A percentile compares a stretch with the other conserved stretches of the same genome.
phyloP scores from a whole-genome alignment of 2,888 invertebrate species.

The Brassicogethes aeneus region DNA sequence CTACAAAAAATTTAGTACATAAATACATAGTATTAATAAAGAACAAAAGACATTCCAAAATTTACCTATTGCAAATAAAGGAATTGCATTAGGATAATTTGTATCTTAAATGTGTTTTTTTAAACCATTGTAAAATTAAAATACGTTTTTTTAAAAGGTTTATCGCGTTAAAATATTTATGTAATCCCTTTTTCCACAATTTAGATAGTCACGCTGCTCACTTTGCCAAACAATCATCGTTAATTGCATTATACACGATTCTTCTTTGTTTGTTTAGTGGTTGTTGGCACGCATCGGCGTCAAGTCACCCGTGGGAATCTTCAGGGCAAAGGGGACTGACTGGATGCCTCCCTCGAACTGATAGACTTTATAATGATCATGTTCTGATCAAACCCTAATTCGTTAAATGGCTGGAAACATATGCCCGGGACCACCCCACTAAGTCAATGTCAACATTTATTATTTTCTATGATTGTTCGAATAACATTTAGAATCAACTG shows the following conservation, averaged over 20 bases:
- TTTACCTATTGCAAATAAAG: too few relatives aligned
- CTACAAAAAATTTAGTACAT: neutral
- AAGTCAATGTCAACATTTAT: neutral
- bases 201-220: conserved; percentile 24
- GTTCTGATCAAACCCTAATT: conserved; percentile 38
- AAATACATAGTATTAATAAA: too few relatives aligned
- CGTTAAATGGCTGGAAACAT: conserved; percentile 42
- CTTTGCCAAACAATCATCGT: conserved; percentile 32
- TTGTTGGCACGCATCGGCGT: conserved; percentile 35
- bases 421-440: conserved; percentile 23
- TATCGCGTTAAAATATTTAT: neutral
- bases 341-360: conserved; percentile 14
- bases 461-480: neutral
- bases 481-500: neutral
- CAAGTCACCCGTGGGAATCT: conserved; percentile 36
- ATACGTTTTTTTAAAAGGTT: neutral
- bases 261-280: conserved; percentile 35
- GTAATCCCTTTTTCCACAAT: neutral
- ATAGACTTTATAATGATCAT: conserved; percentile 28
- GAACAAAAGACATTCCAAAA: too few relatives aligned
- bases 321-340: conserved; percentile 14
- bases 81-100: too few relatives aligned
- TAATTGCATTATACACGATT: conserved; percentile 29
- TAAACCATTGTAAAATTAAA: too few relatives aligned
- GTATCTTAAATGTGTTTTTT: too few relatives aligned